Percentiles rank a stretch among this genome's conserved stretches.
Evolutionary conservation across 2,888 invertebrate genomes (phyloP).

Genomic region (Lasioglossum malachurum): DNA sequence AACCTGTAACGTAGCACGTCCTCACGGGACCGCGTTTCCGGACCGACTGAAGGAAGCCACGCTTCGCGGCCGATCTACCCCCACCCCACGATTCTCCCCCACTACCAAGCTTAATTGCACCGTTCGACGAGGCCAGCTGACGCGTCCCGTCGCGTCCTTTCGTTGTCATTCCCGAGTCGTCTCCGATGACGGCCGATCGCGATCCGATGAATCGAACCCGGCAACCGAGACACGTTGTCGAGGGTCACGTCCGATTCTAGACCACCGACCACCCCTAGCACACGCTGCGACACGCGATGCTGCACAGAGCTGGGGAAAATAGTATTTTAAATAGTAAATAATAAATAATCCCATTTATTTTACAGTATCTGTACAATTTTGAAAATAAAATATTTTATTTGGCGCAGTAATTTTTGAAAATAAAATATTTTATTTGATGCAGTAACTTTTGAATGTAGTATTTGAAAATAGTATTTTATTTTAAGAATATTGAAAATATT

Average conservation of each 20-base stretch:
- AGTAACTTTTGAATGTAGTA: too few relatives aligned
- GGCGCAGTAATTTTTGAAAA: too few relatives aligned
- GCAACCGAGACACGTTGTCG: constrained; percentile 25
- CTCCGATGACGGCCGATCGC: constrained; percentile 42
- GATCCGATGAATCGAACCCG: constrained; percentile 17
- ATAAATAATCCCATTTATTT: too few relatives aligned
- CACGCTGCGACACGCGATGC: neutral
- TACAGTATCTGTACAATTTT: too few relatives aligned
- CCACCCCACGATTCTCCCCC: constrained; percentile 40
- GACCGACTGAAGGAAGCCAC: constrained; percentile 76
- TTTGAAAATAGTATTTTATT: too few relatives aligned
- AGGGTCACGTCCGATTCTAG: constrained; percentile 36
- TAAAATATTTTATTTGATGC: too few relatives aligned
- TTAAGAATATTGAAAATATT: too few relatives aligned
- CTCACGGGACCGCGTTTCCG: constrained; percentile 75
- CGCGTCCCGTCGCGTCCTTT: constrained; percentile 30
- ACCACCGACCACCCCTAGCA: constrained; percentile 32
- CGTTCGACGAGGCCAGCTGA: constrained; percentile 47
- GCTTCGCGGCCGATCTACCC: constrained; percentile 69
- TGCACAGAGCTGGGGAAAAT: too few relatives aligned
- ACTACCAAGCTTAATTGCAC: constrained; percentile 40
- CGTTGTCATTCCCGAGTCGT: constrained; percentile 29
- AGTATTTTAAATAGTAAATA: too few relatives aligned
- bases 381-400: too few relatives aligned
- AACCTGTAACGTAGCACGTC: constrained; percentile 27